phyloP scores from a whole-genome alignment of 37 sponge, comb jelly and placozoan genomes.

The Theonella swinhoei region DNA sequence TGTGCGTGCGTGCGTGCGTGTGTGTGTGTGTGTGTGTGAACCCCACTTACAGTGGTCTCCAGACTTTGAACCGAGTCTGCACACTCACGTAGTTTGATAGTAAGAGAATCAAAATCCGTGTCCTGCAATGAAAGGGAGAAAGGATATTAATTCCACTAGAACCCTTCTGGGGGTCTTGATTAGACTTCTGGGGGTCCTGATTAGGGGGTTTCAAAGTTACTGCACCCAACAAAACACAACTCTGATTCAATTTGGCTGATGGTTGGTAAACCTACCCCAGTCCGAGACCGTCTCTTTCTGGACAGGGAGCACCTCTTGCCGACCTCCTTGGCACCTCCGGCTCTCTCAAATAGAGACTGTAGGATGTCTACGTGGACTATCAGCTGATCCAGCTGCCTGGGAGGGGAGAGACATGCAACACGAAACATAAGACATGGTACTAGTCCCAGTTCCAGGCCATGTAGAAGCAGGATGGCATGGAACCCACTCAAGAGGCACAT shows the following conservation, averaged over 20 bases:
- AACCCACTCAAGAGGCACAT: background rate
- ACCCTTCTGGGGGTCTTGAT: too few relatives aligned
- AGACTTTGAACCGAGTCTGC: constrained; percentile 31
- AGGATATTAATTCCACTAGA: too few relatives aligned
- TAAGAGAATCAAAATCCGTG: constrained; percentile 37
- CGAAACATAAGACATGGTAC: too few relatives aligned
- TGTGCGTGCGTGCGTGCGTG: too few relatives aligned
- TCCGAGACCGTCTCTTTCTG: background rate
- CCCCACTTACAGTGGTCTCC: constrained; percentile 65
- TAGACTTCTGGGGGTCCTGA: too few relatives aligned
- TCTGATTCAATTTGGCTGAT: background rate
- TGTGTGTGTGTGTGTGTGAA: too few relatives aligned
- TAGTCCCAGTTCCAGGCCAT: background rate
- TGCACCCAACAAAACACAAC: too few relatives aligned
- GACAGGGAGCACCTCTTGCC: background rate
- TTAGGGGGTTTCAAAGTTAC: too few relatives aligned
- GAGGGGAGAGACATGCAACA: background rate
- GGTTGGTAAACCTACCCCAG: background rate
- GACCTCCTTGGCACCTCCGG: constrained; percentile 64
- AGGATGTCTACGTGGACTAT: constrained; percentile 47
- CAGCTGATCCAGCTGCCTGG: constrained; percentile 60
- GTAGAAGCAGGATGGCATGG: background rate
- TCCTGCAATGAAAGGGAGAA: constrained; percentile 23
- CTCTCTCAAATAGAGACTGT: constrained; percentile 70
- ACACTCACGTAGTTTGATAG: constrained; percentile 56